Conservation (phyloP, 1,140 invertebrate genomes). For the Sycophila sp. region DNA sequence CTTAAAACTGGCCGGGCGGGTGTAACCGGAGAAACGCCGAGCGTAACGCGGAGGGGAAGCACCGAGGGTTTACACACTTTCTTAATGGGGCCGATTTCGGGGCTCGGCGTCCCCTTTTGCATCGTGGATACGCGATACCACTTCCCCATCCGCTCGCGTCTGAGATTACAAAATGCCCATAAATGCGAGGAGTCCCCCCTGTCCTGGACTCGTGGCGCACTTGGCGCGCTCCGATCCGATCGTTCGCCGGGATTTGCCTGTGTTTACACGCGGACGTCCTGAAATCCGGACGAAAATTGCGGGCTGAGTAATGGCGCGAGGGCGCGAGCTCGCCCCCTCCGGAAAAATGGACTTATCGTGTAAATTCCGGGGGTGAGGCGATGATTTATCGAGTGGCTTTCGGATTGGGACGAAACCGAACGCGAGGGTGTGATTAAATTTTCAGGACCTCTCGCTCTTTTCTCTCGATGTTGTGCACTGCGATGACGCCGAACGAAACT, state of each 20-base stretch:
- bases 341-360: constrained; percentile 22
- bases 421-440: too few relatives aligned
- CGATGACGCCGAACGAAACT: too few relatives aligned
- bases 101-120: constrained; percentile 27
- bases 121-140: neutral
- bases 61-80: constrained; percentile 28
- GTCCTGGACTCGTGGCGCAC: neutral
- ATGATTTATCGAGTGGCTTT: constrained; percentile 19
- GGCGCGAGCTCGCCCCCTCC: neutral
- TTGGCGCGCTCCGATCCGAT: constrained; percentile 21
- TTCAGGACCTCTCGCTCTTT: too few relatives aligned
- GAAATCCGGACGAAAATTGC: constrained; percentile 15
- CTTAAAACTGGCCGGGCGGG: constrained; percentile 11
- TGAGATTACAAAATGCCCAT: constrained; percentile 49
- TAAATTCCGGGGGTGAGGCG: neutral
- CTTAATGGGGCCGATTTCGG: constrained; percentile 28
- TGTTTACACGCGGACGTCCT: constrained; percentile 24
- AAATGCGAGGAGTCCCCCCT: constrained; percentile 40
- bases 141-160: constrained; percentile 27
- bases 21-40: constrained; percentile 12
- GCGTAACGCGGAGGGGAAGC: neutral
- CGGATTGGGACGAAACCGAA: neutral
- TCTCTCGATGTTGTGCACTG: too few relatives aligned
- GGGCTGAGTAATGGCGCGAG: neutral
- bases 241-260: constrained; percentile 11